These are phyloP conservation scores for Dicentrarchus labrax DNA, from an alignment of 2,113 vertebrate genomes.

Conservation along the genomic window DNA sequence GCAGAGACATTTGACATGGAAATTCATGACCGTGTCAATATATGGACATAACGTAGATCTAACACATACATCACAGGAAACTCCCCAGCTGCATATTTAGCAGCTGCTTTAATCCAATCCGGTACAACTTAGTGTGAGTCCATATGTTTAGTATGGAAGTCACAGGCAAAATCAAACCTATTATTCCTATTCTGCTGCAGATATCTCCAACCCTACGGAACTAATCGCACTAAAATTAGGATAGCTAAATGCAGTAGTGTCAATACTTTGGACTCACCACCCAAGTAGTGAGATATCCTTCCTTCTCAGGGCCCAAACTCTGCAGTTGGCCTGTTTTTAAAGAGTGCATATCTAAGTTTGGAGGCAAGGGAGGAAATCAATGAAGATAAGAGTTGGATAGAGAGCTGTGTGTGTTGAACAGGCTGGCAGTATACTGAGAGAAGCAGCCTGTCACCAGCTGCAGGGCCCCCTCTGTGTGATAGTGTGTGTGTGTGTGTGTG, in stretches of 20 bases:
- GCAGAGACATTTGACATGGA: conserved; percentile 75
- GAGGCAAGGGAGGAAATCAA: conserved; percentile 75
- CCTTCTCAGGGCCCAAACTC: conserved; percentile 53
- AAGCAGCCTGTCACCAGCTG: conserved; percentile 78
- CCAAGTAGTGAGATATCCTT: conserved; percentile 43
- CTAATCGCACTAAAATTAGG: conserved; percentile 40
- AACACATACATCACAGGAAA: conserved; percentile 71
- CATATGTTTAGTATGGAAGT: conserved; percentile 19
- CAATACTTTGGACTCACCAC: conserved; percentile 39
- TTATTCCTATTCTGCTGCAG: conserved; percentile 14
- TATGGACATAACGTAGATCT: conserved; percentile 69
- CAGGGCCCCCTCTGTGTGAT: conserved; percentile 65
- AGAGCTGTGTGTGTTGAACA: conserved; percentile 75
- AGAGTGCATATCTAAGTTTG: conserved; percentile 74
- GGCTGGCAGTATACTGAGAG: conserved; percentile 72
- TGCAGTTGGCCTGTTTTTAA: conserved; percentile 69
- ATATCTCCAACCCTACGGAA: conserved; percentile 13
- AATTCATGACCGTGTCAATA: conserved; percentile 77
- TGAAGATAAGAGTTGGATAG: conserved; percentile 75
- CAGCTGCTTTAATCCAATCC: conserved; percentile 43
- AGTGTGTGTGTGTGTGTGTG: conserved; percentile 33
- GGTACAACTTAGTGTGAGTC: conserved; percentile 4
- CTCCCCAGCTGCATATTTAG: conserved; percentile 58
- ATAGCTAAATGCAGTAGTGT: conserved; percentile 23
- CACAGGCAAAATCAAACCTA: conserved; percentile 20